A percentile compares a stretch with the other conserved stretches of the same genome.
These are phyloP conservation scores for Plestiodon gilberti DNA, from an alignment of 2,113 vertebrate species.

Conservation along the genomic window DNA sequence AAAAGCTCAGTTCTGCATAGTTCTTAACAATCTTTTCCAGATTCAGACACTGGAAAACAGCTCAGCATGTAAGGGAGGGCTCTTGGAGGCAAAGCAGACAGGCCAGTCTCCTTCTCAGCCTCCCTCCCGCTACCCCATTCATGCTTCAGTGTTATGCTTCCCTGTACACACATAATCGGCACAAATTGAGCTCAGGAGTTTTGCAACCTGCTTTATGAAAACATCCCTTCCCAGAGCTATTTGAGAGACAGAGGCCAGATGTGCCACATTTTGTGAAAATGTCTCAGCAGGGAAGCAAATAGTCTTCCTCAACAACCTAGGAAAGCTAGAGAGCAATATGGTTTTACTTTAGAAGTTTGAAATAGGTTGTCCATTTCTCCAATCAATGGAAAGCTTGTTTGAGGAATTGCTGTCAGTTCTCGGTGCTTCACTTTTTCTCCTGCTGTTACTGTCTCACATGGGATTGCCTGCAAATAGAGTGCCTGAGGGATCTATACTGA, in stretches of 20 bases:
- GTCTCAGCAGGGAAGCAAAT: conserved; percentile 61
- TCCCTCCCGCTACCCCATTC: background rate
- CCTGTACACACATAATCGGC: conserved; percentile 32
- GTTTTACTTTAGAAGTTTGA: conserved; percentile 50
- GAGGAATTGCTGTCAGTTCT: conserved; percentile 58
- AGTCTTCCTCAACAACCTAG: conserved; percentile 35
- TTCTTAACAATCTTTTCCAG: background rate
- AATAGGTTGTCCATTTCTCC: conserved; percentile 35
- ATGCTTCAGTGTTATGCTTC: conserved; percentile 21
- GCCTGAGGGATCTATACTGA: conserved; percentile 63
- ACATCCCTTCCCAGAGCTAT: conserved; percentile 45
- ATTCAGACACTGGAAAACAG: conserved; percentile 17
- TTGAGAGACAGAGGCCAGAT: conserved; percentile 49
- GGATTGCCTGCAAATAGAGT: conserved; percentile 58
- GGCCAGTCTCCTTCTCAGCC: conserved; percentile 17
- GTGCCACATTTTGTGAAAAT: conserved; percentile 45
- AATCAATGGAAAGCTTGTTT: conserved; percentile 50
- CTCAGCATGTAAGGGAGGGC: background rate
- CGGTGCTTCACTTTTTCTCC: conserved; percentile 53
- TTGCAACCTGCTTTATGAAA: conserved; percentile 43
- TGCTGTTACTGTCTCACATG: conserved; percentile 36
- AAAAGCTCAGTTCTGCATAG: background rate
- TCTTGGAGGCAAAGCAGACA: conserved; percentile 36
- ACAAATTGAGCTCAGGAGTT: conserved; percentile 53
- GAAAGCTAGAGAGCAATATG: conserved; percentile 31